Conservation (phyloP, 2,797 vertebrate species). For the Dallia pectoralis region DNA sequence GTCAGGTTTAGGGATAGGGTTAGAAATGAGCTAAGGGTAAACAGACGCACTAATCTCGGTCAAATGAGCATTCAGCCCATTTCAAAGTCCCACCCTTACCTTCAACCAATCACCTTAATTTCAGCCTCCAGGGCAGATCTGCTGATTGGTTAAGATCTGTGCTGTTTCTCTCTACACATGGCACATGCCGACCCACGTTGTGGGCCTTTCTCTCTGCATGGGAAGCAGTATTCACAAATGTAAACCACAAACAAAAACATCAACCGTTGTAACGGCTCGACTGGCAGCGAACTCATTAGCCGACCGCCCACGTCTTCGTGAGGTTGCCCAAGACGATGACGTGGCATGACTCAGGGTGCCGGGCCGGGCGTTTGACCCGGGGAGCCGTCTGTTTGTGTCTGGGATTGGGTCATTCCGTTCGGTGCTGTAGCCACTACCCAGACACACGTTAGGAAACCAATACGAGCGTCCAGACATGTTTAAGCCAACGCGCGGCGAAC, state of each 20-base stretch:
- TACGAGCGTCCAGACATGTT: slow-evolving; percentile 61
- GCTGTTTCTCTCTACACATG: not conserved
- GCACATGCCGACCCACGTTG: not conserved
- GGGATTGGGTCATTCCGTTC: slow-evolving; percentile 35
- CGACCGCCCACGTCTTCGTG: not conserved
- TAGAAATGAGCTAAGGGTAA: too few relatives aligned
- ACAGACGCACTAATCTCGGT: too few relatives aligned
- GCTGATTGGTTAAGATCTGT: not conserved
- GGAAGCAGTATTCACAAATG: not conserved
- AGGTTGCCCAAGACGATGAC: not conserved
- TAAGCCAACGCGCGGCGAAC: slow-evolving; percentile 54
- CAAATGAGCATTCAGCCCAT: too few relatives aligned
- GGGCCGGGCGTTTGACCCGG: not conserved
- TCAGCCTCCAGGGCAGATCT: not conserved
- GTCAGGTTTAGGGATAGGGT: too few relatives aligned
- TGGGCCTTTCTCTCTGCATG: not conserved
- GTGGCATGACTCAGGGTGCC: not conserved
- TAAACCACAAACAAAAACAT: not conserved
- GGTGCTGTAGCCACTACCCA: slow-evolving; percentile 31
- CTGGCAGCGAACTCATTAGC: not conserved
- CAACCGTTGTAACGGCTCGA: not conserved
- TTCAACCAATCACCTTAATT: not conserved
- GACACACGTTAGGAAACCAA: slow-evolving; percentile 64
- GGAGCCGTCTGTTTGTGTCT: not conserved
- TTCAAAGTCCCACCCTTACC: too few relatives aligned